Conservation (phyloP, 2,113 vertebrate species). For the Syngnathus typhle region DNA sequence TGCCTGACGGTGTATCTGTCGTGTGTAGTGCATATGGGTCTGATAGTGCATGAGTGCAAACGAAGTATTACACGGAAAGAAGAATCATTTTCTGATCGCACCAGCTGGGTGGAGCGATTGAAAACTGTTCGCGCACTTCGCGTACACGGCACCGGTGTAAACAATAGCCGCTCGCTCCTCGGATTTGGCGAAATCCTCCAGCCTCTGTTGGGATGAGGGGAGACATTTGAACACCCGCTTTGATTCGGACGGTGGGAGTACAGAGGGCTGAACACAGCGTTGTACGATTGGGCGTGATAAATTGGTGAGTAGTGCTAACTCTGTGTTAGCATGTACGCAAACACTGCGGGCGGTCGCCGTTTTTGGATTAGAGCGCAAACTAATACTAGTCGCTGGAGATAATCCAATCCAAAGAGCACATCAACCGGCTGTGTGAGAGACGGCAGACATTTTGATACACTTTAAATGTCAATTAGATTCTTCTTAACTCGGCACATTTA, state of each 20-base stretch:
- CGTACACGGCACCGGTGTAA: neutral
- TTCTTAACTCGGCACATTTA: neutral
- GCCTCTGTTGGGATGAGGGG: conserved; percentile 1
- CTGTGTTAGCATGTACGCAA: conserved; percentile 1
- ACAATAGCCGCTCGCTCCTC: neutral
- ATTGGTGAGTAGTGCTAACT: neutral
- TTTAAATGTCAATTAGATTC: neutral
- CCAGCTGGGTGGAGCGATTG: neutral
- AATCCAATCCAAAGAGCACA: neutral
- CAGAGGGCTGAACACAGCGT: neutral
- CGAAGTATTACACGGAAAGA: too few species aligned
- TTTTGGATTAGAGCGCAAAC: neutral
- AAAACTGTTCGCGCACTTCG: neutral
- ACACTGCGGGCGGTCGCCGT: neutral
- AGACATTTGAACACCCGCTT: neutral
- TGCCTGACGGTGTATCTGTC: too few species aligned
- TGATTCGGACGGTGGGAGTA: neutral
- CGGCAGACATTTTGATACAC: neutral
- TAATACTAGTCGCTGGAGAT: conserved; percentile 1
- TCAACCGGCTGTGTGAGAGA: neutral
- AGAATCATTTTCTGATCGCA: neutral
- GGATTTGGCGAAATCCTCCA: neutral
- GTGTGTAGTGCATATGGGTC: too few species aligned
- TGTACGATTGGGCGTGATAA: neutral
- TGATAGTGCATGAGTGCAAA: too few species aligned